Evolutionary conservation across 2,888 invertebrate species (phyloP).

Genomic region (Anaspis maculata): DNA sequence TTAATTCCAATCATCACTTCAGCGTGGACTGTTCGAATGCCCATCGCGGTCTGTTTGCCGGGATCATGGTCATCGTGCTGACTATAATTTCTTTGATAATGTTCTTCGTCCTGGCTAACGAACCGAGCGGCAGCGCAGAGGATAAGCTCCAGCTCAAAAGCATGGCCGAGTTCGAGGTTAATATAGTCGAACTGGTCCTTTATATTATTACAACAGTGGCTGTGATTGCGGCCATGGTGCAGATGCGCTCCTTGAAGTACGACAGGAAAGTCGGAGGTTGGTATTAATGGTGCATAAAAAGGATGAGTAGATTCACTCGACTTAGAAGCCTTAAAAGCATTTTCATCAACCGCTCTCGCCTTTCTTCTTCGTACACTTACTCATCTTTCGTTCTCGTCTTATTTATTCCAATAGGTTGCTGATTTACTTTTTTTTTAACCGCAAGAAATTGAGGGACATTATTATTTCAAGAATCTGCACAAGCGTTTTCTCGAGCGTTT

Average conservation of each 20-base stretch:
- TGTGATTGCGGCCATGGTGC: conserved; percentile 80
- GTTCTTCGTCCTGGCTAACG: conserved; percentile 28
- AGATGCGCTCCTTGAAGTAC: conserved; percentile 76
- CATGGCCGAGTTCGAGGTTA: conserved; percentile 80
- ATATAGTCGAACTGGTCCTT: conserved; percentile 78
- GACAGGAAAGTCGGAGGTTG: conserved; percentile 48
- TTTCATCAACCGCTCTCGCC: no score
- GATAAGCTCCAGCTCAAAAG: conserved; percentile 26
- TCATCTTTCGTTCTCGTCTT: no score
- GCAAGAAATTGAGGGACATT: no score
- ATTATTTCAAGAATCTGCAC: no score
- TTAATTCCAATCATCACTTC: conserved; percentile 68
- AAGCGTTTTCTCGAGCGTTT: no score
- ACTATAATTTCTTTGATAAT: conserved; percentile 69
- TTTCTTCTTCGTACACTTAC: no score
- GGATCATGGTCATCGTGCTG: conserved; percentile 64
- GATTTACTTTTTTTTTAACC: no score
- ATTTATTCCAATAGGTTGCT: no score
- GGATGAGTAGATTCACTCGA: no score
- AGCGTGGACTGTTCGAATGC: conserved; percentile 88
- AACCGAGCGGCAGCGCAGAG: conserved; percentile 24
- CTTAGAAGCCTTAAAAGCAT: no score
- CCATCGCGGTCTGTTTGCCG: conserved; percentile 84
- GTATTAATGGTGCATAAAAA: background rate
- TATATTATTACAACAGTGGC: conserved; percentile 82